Base-by-base conservation (phyloP, 2,113 vertebrate genomes). In the Tyto alba region DNA sequence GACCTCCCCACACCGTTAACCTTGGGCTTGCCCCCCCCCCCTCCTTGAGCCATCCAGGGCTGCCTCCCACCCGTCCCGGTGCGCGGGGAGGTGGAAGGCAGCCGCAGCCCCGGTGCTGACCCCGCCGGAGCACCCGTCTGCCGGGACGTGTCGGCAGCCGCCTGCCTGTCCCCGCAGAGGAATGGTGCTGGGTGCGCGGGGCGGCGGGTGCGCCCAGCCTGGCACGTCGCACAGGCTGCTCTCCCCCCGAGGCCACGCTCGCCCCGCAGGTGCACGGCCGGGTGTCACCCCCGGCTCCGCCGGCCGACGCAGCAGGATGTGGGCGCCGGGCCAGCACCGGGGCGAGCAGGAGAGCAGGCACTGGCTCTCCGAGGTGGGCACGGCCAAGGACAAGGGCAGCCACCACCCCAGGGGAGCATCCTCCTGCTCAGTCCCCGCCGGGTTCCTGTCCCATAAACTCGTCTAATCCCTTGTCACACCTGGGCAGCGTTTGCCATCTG, bases 261-360 rank as follows among this genome's bases (percentile, higher is more conserved):
- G 1, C 41, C 87, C 87, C 0, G 0, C 0, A 0, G 43, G 74
- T 45, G 89, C 69, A 25, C 7, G 3, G 53, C 14, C 1, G 0
- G 23, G 60, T 83, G 82, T 85, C 59, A 50, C 80, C 83, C 8
- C 5, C 4, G 9, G 87, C 67, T 85, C 74, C 2, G 2, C 0
- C 0, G 14, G 60, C 30, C 32, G 62, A 50, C 2, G 0, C 34
- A 38, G 45, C 16, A 10, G 29, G 25, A 85, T 18, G 10, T 1
- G 10, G 64, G 66, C 60, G 43, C 16, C 7, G 13, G 36, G 59
- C 43, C 4, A 3, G 40, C 48, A 30, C 8, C 2, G 2, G 59
- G 72, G 18, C 81, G 71, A 56, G 76, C 38, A 14, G 45, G 36
- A n/a, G n/a, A n/a, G n/a, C n/a, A n/a, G n/a, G n/a, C 0, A 0